phyloP scores from a whole-genome alignment of 1,140 invertebrate species.

The Leptinotarsa lineolata region DNA sequence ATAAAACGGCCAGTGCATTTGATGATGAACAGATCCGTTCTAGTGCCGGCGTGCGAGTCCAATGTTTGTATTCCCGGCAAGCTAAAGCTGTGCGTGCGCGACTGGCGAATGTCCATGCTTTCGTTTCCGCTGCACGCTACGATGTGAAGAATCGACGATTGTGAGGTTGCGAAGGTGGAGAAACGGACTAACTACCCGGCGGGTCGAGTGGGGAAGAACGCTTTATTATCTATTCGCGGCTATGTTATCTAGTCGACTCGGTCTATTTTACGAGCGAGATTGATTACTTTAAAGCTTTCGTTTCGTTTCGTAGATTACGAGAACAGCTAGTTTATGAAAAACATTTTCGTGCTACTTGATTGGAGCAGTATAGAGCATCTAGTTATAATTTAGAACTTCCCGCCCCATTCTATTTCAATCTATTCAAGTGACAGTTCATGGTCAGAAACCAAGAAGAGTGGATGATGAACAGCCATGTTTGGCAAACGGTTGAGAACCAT shows the following conservation, averaged over 20 bases:
- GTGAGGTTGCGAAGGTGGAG: constrained; percentile 14
- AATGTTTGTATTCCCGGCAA: constrained; percentile 7
- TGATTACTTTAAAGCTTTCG: constrained; percentile 11
- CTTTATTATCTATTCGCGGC: constrained; percentile 14
- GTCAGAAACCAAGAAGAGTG: too few species aligned
- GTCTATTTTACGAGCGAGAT: neutral
- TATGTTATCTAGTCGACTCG: constrained; percentile 1
- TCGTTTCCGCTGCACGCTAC: constrained; percentile 2
- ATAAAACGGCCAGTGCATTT: constrained; percentile 4
- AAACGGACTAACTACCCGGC: constrained; percentile 25
- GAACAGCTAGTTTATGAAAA: neutral
- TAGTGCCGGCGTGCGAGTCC: neutral
- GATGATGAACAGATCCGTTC: constrained; percentile 2
- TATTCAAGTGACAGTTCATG: too few species aligned
- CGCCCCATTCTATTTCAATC: too few species aligned
- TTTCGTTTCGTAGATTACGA: constrained; percentile 2
- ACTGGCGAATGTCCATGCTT: neutral
- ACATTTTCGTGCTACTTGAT: too few species aligned
- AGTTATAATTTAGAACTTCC: too few species aligned
- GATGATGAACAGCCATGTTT: too few species aligned
- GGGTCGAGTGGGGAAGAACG: constrained; percentile 21
- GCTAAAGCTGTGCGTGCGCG: neutral
- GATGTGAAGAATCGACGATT: constrained; percentile 3
- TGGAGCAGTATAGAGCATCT: too few species aligned
- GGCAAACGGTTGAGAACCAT: too few species aligned